Base-by-base conservation (phyloP, 1,140 invertebrate species). In the Rhynchophorus ferrugineus region DNA sequence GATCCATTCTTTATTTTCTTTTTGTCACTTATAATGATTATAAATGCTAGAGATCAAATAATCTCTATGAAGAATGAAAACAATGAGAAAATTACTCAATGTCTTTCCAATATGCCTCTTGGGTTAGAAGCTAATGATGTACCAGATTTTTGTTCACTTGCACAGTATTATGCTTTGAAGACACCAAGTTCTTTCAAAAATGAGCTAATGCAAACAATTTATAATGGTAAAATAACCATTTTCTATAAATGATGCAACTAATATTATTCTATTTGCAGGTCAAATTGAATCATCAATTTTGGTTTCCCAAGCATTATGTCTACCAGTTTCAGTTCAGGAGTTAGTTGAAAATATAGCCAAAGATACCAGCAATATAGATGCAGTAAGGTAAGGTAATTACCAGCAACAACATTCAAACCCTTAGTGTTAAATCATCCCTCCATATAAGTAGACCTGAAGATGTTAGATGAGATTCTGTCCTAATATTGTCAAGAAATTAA, bases 1-100 rank as follows among this genome's bases (percentile, higher is more conserved):
- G 95, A 99, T 77, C 91, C 91, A 16, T 99, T 98, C 75, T 89
- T 98, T 56, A 81, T 96, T 59, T 93, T 98, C 69, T 98, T 96
- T 66, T 76, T 99, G 38, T 87, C 88, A 1, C 75, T 99, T 17
- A 95, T 98, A 36, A 94, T 99, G 75, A 79, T 98, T 9, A 82
- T 98, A 37, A 98, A 98, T 80, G 89, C 89, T n/a, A 85, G 91
- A 63, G 91, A 95, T 60, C 83, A 91, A 68, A 82, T 95, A 43
- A 73, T 93, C 43, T 79, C 78, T 49, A 85, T 90, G 78, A 88
- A 86, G 67, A 76, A 80, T 61, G 80, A 84, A 37, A 73, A 77
- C 14, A 87, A 85, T 66, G 75, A 83, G 43, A 76, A 74, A 52
- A 85, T 94, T 37, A 78, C 91, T 48, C 79, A 88, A 60, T 79